phyloP scores from a whole-genome alignment of 92 coral and sea anemone species.

The Epizoanthus stellaris region DNA sequence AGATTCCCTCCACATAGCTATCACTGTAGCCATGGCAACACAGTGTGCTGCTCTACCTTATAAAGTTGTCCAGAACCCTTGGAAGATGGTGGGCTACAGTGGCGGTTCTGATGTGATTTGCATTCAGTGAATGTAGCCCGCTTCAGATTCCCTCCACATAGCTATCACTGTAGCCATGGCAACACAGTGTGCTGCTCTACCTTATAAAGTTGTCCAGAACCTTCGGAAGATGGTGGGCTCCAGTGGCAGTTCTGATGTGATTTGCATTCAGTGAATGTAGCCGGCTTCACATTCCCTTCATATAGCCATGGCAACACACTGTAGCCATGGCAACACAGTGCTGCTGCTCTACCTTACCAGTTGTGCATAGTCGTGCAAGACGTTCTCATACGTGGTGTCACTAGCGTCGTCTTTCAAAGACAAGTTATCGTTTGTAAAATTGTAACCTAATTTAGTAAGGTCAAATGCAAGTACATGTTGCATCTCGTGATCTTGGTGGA shows the following conservation, averaged over 20 bases:
- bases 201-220: not conserved
- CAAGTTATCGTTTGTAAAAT: not conserved
- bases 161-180: not conserved
- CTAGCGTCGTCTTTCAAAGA: not conserved
- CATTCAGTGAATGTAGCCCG: conserved; percentile 12
- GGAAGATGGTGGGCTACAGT: conserved; percentile 25
- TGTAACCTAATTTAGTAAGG: not conserved
- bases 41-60: not conserved
- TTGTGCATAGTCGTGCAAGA: not conserved
- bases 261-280: conserved; percentile 14
- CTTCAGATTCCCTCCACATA: not conserved
- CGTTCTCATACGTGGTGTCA: conserved; percentile 9
- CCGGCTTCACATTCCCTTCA: not conserved
- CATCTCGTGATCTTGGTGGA: not conserved
- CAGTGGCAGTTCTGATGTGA: too few relatives aligned
- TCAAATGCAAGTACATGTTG: not conserved
- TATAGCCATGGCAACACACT: not conserved
- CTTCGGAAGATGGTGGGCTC: too few relatives aligned
- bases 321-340: not conserved
- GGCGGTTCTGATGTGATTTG: conserved; percentile 26
- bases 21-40: not conserved
- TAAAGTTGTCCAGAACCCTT: conserved; percentile 40
- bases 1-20: not conserved
- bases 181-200: not conserved
- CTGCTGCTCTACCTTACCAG: not conserved